These are phyloP conservation scores for Salarias fasciatus DNA, from an alignment of 2,797 vertebrate genomes.

Conservation along the genomic window DNA sequence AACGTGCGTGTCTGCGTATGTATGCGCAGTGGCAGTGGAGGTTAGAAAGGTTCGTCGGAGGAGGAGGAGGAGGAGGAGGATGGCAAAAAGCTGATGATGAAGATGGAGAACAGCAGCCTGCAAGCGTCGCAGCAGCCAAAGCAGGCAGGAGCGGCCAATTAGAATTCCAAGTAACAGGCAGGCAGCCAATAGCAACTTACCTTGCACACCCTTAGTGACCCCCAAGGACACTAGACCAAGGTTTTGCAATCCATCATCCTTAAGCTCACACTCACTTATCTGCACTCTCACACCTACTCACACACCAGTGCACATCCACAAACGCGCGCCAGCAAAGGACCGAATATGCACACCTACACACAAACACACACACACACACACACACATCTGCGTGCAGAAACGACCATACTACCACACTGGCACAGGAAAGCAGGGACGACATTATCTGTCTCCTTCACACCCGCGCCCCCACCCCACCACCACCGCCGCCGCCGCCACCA, in stretches of 20 bases:
- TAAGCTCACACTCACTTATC: slow-evolving; percentile 69
- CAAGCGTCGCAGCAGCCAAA: slow-evolving; percentile 56
- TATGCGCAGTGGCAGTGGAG: slow-evolving; percentile 24
- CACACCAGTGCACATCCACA: slow-evolving; percentile 36
- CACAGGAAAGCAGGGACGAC: slow-evolving; percentile 66
- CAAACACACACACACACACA: slow-evolving; percentile 64
- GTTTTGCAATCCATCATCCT: slow-evolving; percentile 77
- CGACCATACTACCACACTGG: slow-evolving; percentile 51
- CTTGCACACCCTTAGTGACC: slow-evolving; percentile 69
- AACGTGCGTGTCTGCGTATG: slow-evolving; percentile 28
- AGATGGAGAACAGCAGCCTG: slow-evolving; percentile 51
- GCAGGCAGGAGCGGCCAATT: slow-evolving; percentile 59
- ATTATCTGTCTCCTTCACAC: slow-evolving; percentile 72
- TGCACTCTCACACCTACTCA: slow-evolving; percentile 57
- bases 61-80: slow-evolving; percentile 29
- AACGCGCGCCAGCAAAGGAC: slow-evolving; percentile 43
- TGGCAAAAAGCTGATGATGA: slow-evolving; percentile 26
- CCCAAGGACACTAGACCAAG: slow-evolving; percentile 77
- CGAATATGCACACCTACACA: slow-evolving; percentile 69
- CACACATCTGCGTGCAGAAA: slow-evolving; percentile 59
- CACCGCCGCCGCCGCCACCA: slow-evolving; percentile 39
- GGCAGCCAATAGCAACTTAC: slow-evolving; percentile 71
- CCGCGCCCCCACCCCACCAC: slow-evolving; percentile 39
- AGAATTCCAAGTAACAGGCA: slow-evolving; percentile 63
- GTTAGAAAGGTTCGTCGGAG: slow-evolving; percentile 10